Evolutionary conservation across 2,797 vertebrate genomes (phyloP).

Genomic region (Hippopotamyrus pictus): DNA sequence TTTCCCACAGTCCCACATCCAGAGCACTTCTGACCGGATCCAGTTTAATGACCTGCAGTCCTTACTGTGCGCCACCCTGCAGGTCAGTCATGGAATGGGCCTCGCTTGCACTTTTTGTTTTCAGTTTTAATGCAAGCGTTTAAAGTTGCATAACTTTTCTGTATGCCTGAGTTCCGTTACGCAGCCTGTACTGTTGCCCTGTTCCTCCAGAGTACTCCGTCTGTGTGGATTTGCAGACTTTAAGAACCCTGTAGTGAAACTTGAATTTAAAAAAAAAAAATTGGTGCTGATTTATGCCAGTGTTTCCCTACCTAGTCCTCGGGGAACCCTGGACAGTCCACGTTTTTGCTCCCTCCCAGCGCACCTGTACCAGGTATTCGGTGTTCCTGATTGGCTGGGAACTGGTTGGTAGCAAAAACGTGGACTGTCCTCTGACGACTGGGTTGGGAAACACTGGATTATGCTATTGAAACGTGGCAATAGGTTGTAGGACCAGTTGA

Average conservation of each 20-base stretch:
- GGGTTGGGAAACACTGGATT: not conserved
- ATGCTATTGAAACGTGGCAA: not conserved
- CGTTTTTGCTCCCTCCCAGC: not conserved
- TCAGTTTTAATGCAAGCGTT: not conserved
- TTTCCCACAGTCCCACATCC: slow-evolving; percentile 83
- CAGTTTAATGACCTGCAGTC: slow-evolving; percentile 98
- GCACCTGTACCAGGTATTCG: not conserved
- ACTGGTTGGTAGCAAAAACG: not conserved
- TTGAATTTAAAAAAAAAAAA: not conserved
- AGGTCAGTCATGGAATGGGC: slow-evolving; percentile 61
- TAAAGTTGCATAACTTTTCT: not conserved
- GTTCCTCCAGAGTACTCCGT: not conserved
- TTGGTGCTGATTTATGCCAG: not conserved
- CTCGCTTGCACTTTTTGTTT: not conserved
- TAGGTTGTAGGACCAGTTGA: not conserved
- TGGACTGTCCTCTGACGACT: too few species aligned
- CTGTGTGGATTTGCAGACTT: not conserved
- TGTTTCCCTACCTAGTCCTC: not conserved
- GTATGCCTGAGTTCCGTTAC: not conserved
- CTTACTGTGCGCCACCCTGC: slow-evolving; percentile 91
- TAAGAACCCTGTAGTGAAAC: not conserved
- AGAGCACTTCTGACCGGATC: slow-evolving; percentile 95
- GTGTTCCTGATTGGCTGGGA: not conserved
- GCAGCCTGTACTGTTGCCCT: not conserved
- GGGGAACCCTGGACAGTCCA: not conserved